These are phyloP conservation scores for Aphidius ervi DNA, from an alignment of 1,140 invertebrate genomes.

Conservation along the genomic window DNA sequence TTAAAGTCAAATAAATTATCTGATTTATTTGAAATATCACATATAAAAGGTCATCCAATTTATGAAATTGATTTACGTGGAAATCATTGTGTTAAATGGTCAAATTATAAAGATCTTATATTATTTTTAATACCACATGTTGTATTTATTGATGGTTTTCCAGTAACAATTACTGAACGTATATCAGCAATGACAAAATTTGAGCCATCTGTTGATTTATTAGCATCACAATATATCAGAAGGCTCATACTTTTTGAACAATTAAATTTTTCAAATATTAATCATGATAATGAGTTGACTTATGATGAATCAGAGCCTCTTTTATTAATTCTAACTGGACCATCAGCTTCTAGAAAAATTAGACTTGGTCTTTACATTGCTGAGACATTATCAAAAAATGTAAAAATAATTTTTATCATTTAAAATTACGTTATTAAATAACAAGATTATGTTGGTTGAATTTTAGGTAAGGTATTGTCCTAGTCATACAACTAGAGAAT, in stretches of 20 bases:
- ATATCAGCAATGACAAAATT: constrained; percentile 33
- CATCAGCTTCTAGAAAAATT: constrained; percentile 33
- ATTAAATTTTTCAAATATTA: constrained; percentile 32
- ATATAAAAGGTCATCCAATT: constrained; percentile 29
- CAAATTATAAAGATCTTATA: constrained; percentile 38
- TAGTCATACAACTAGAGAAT: constrained; percentile 35
- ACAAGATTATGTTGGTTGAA: no score
- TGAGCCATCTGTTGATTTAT: constrained; percentile 29
- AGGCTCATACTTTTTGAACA: constrained; percentile 39
- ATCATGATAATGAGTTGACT: constrained; percentile 27
- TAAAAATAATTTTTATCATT: constrained; percentile 6
- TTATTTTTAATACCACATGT: constrained; percentile 34
- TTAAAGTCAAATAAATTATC: constrained; percentile 37
- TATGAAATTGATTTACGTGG: constrained; percentile 35
- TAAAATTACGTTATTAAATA: background rate
- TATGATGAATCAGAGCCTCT: constrained; percentile 34
- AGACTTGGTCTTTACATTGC: constrained; percentile 22
- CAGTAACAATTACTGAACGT: constrained; percentile 33
- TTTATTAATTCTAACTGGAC: constrained; percentile 36
- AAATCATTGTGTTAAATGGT: constrained; percentile 40
- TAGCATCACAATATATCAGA: constrained; percentile 29
- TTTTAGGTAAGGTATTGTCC: constrained; percentile 33
- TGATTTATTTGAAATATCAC: constrained; percentile 34
- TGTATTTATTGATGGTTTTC: constrained; percentile 32
- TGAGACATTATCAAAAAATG: constrained; percentile 24